Base-by-base conservation (phyloP, 1,140 invertebrate species). In the Ooceraea biroi region DNA sequence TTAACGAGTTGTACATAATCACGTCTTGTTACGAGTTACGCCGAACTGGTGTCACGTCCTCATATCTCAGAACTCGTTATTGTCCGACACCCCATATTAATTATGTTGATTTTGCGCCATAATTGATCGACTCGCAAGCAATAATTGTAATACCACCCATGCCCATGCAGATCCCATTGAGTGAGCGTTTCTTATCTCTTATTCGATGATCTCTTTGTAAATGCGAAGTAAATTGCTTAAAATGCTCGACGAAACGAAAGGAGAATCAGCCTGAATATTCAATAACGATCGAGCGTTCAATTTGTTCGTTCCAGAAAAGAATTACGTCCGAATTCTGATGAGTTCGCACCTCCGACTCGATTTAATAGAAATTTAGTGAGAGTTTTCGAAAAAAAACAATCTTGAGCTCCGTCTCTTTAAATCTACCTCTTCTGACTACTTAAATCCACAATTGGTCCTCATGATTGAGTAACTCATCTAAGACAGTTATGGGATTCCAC, bases 1-100 rank as follows among this genome's bases (percentile, higher is more conserved):
- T 87, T 87, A 87, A 87, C 83, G 72, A 65, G 69, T 77, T 86
- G 71, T 87, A 87, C 36, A 86, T 86, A 87, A 83, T 83, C 48
- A 73, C 84, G 63, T 69, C 63, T 85, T 76, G 66, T 74, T 72
- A n/a, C n/a, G 27, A 82, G 50, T 48, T 57, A 66, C 46, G 27
- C 46, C 46, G 27, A 50, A 69, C 63, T 44, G 76, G 65, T 78
- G 57, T 76, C 57, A 61, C 19, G 41, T 50, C 63, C 27, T 83
- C 61, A 46, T 78, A 46, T 76, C 17, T 86, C 84, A 71, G 82
- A 52, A 65, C 69, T 86, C 73, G 73, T 71, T 73, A 57, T 84
- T 85, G 30, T 77, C 27, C 30, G 60, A 52, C 41, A n/a, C 25
- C 63, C 41, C 12, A 60, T 66, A 86, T 52, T 82, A 44, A 83